phyloP scores from a whole-genome alignment of 2,888 invertebrate species.

The Caenorhabditis sinica region DNA sequence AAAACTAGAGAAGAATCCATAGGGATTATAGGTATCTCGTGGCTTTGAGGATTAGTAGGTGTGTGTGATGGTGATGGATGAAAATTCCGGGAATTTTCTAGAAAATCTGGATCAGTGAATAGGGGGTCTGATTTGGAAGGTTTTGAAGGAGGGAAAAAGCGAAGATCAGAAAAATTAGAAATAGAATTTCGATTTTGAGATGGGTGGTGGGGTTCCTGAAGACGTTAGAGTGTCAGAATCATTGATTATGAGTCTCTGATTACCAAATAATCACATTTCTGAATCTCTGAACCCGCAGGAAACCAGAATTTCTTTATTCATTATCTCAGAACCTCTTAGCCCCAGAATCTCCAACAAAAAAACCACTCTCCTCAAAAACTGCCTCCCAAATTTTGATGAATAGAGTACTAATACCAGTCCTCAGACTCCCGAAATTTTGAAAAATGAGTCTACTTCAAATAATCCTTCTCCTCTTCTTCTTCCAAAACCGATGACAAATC shows the following conservation, averaged over 20 bases:
- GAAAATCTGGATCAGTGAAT: neutral
- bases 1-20: neutral
- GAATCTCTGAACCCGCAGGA: too few relatives aligned
- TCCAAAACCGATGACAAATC: slow-evolving; percentile 18
- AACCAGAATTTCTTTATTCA: neutral
- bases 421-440: too few relatives aligned
- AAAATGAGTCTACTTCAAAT: too few relatives aligned
- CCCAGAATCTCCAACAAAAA: neutral
- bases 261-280: too few relatives aligned
- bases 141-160: neutral
- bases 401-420: slow-evolving; percentile 16
- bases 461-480: too few relatives aligned
- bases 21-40: neutral
- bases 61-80: neutral
- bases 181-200: neutral
- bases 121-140: neutral
- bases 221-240: too few relatives aligned
- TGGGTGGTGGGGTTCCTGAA: neutral
- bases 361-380: neutral
- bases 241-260: too few relatives aligned
- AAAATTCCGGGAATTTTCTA: neutral
- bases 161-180: neutral
- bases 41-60: neutral
- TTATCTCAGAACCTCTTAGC: too few relatives aligned
- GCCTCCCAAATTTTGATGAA: slow-evolving; percentile 9